Conservation (phyloP, 2,797 vertebrate species). For the Dipus sagitta region DNA sequence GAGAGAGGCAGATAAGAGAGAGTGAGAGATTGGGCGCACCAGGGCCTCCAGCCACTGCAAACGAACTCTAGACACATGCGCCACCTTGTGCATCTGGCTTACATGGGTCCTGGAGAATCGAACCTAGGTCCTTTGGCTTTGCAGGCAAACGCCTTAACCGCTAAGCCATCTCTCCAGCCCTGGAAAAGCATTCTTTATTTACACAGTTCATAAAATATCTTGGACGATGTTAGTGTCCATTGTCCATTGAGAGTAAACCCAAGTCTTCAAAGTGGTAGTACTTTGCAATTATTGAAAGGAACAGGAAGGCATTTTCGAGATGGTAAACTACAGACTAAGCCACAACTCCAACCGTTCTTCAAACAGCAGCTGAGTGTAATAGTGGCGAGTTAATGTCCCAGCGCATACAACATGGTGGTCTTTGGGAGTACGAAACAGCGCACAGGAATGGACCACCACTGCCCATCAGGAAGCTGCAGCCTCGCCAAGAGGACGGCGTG, state of each 20-base stretch:
- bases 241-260: constrained; percentile 26
- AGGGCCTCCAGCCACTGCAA: no score
- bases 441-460: background rate
- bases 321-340: constrained; percentile 26
- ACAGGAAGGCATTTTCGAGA: constrained; percentile 57
- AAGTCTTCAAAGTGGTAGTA: background rate
- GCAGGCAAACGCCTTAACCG: no score
- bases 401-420: background rate
- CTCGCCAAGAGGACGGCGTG: background rate
- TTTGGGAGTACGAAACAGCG: background rate
- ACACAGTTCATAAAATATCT: constrained; percentile 33
- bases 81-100: no score
- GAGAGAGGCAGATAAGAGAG: no score
- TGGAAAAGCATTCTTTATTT: constrained; percentile 29
- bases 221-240: constrained; percentile 21
- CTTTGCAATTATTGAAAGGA: constrained; percentile 55
- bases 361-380: background rate
- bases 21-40: no score
- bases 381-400: background rate
- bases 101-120: no score
- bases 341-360: constrained; percentile 52
- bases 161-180: no score
- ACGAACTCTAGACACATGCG: no score
- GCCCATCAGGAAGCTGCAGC: constrained; percentile 9
- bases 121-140: no score